Evolutionary conservation across 2,113 vertebrate species (phyloP).

Genomic region (Catharus minimus): DNA sequence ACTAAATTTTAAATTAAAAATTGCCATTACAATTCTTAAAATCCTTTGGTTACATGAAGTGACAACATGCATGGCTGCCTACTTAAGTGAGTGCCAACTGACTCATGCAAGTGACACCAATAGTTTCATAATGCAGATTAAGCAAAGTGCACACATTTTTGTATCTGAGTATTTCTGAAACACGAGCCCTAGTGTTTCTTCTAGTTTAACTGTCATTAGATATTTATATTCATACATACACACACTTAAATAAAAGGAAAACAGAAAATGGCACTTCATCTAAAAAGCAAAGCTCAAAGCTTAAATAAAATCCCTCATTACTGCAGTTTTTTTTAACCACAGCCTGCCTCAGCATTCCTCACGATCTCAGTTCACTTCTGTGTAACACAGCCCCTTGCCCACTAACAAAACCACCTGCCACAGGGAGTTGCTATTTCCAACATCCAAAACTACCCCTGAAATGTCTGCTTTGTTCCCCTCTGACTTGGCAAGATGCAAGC

Average conservation of each 20-base stretch:
- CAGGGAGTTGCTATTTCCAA: neutral
- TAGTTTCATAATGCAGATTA: neutral
- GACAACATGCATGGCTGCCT: neutral
- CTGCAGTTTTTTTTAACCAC: neutral
- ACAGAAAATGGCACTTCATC: neutral
- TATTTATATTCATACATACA: neutral
- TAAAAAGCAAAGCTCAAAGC: conserved; percentile 12
- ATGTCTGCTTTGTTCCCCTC: neutral
- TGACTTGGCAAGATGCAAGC: neutral
- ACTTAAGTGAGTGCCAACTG: neutral
- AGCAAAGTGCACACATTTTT: neutral
- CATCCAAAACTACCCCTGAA: neutral
- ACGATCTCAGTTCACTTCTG: neutral
- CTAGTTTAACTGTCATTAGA: neutral
- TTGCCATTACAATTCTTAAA: neutral
- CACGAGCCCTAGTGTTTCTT: conserved; percentile 3
- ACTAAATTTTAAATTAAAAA: neutral
- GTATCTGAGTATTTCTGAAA: neutral
- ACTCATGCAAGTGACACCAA: neutral
- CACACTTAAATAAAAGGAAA: conserved; percentile 27
- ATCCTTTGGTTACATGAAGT: neutral
- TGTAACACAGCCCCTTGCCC: neutral
- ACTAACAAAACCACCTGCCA: neutral
- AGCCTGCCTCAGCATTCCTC: neutral
- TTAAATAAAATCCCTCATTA: neutral